These are phyloP conservation scores for Cephalopachus bancanus DNA, from an alignment of 2,797 vertebrate genomes.

Conservation along the genomic window DNA sequence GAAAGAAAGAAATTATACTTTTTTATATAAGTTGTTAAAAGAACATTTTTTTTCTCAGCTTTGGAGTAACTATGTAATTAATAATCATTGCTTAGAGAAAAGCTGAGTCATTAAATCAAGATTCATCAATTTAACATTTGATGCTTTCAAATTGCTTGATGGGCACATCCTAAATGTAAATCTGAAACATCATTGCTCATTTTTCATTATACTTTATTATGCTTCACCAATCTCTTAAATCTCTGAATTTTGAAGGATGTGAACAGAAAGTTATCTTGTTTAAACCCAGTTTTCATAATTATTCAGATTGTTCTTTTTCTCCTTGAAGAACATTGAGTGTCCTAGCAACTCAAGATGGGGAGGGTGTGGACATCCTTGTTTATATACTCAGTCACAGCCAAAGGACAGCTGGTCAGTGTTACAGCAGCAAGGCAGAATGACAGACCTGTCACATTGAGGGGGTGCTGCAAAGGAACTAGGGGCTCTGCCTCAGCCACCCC, in stretches of 20 bases:
- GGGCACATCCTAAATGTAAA: not conserved
- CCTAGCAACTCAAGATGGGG: not conserved
- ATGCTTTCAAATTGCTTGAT: not conserved
- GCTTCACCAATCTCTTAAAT: not conserved
- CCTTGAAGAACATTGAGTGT: not conserved
- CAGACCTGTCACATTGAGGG: not conserved
- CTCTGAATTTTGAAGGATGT: slow-evolving; percentile 24
- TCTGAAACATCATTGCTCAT: not conserved
- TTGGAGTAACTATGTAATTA: slow-evolving; percentile 5
- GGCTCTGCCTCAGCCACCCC: not conserved
- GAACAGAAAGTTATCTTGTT: slow-evolving; percentile 22
- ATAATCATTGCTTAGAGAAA: not conserved
- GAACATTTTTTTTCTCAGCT: not conserved
- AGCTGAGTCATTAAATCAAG: not conserved
- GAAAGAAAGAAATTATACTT: not conserved
- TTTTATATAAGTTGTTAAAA: not conserved
- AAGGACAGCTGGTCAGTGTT: not conserved
- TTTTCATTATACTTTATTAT: not conserved
- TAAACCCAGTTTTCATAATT: slow-evolving; percentile 35
- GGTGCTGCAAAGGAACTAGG: no score
- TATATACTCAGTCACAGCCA: not conserved
- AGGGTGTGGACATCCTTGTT: not conserved
- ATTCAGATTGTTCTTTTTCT: not conserved
- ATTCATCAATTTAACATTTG: not conserved
- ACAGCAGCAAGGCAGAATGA: not conserved